Evolutionary conservation across 2,113 vertebrate genomes (phyloP).

Genomic region (Macquaria ambigua): DNA sequence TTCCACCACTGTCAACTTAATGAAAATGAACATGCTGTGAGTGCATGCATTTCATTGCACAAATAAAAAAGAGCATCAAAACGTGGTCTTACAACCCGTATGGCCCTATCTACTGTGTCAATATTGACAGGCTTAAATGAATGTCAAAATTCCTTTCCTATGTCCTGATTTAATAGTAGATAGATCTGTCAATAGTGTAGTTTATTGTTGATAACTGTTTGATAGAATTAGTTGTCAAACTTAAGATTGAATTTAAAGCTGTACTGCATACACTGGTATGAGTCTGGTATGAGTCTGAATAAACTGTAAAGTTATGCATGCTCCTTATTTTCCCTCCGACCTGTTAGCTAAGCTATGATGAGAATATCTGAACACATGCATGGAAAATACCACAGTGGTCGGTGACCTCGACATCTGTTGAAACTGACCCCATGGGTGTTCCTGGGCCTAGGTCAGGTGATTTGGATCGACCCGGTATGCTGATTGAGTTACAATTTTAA

Average conservation of each 20-base stretch:
- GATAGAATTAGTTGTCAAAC: neutral
- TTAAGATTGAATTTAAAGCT: neutral
- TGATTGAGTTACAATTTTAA: constrained; percentile 76
- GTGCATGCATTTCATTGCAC: constrained; percentile 63
- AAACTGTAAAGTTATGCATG: neutral
- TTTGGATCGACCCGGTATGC: constrained; percentile 31
- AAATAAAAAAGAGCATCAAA: constrained; percentile 25
- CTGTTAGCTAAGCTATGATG: constrained; percentile 79
- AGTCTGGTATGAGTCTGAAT: constrained; percentile 50
- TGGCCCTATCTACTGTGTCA: constrained; percentile 14
- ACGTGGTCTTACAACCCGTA: constrained; percentile 13
- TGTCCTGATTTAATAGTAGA: neutral
- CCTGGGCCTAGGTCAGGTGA: constrained; percentile 77
- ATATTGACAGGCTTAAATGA: constrained; percentile 28
- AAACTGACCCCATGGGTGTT: constrained; percentile 68
- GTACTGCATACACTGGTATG: constrained; percentile 16
- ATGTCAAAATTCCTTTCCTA: constrained; percentile 12
- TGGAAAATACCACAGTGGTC: constrained; percentile 45
- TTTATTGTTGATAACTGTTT: neutral
- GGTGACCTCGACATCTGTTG: constrained; percentile 83
- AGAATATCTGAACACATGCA: constrained; percentile 82
- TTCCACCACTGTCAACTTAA: constrained; percentile 85
- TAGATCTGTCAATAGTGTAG: neutral
- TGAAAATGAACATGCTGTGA: constrained; percentile 87
- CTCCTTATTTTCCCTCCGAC: constrained; percentile 50